Conservation (phyloP, 1,140 invertebrate genomes). For the Papilio polytes region DNA sequence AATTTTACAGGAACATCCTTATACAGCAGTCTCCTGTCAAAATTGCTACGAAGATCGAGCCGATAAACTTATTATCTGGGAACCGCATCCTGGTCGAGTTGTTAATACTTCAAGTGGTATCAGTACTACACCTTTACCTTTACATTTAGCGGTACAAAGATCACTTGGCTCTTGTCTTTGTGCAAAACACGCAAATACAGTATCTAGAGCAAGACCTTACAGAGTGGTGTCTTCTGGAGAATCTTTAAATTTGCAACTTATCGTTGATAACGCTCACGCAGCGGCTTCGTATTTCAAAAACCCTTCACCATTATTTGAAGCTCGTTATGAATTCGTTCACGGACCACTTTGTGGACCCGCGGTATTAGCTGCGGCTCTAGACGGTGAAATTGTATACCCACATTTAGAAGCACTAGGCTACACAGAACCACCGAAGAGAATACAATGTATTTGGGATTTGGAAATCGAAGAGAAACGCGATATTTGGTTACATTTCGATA, state of each 20-base stretch:
- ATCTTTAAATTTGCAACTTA: conserved; percentile 90
- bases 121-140: conserved; percentile 80
- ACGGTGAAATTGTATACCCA: conserved; percentile 93
- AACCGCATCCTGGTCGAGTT: conserved; percentile 84
- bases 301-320: conserved; percentile 91
- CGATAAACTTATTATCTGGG: conserved; percentile 91
- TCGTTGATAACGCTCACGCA: conserved; percentile 92
- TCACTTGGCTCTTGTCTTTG: conserved; percentile 86
- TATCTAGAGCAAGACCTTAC: conserved; percentile 84
- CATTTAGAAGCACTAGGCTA: conserved; percentile 92
- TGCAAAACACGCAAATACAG: conserved; percentile 84
- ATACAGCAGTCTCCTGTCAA: conserved; percentile 91
- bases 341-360: conserved; percentile 94
- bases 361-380: conserved; percentile 89
- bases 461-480: conserved; percentile 91
- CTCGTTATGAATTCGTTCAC: conserved; percentile 94
- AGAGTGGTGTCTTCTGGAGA: conserved; percentile 91
- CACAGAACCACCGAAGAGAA: conserved; percentile 88
- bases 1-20: conserved; percentile 87
- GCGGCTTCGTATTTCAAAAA: conserved; percentile 95
- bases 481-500: conserved; percentile 93
- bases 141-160: conserved; percentile 84
- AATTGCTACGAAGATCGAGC: conserved; percentile 93
- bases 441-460: conserved; percentile 95
- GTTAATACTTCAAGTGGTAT: conserved; percentile 61